A percentile compares a stretch with the other conserved stretches of the same genome.
These are phyloP conservation scores for Bugula neritina DNA, from an alignment of 2,888 invertebrate genomes.

Conservation along the genomic window DNA sequence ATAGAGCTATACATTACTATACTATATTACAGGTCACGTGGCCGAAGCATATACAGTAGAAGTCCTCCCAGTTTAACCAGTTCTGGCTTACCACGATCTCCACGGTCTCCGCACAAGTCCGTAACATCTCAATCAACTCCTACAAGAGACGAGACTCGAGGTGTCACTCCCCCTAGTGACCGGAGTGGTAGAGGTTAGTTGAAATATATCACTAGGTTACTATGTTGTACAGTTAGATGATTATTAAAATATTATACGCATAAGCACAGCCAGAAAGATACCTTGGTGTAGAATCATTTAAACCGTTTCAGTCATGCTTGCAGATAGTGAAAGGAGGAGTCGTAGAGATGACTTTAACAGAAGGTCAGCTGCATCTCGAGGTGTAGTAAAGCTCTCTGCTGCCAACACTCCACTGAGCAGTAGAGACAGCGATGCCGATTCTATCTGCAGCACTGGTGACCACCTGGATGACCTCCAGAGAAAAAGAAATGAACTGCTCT, in stretches of 20 bases:
- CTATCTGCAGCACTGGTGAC: slow-evolving; percentile 11
- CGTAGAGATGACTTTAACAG: slow-evolving; percentile 6
- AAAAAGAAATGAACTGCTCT: slow-evolving; percentile 13
- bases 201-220: background rate
- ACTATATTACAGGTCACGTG: background rate
- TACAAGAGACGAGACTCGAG: background rate
- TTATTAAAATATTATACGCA: background rate
- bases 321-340: slow-evolving; percentile 8
- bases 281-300: background rate
- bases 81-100: slow-evolving; percentile 12
- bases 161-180: background rate
- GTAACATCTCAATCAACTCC: background rate
- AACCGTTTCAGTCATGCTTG: slow-evolving; percentile 6
- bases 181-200: slow-evolving; percentile 10
- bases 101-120: slow-evolving; percentile 4
- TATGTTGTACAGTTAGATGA: too few relatives aligned
- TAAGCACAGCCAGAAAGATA: background rate
- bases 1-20: too few relatives aligned
- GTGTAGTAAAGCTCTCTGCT: background rate
- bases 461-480: slow-evolving; percentile 13
- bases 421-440: slow-evolving; percentile 17
- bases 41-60: background rate
- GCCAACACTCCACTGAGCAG: slow-evolving; percentile 19
- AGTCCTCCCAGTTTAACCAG: slow-evolving; percentile 17
- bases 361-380: background rate